Evolutionary conservation across 2,888 invertebrate genomes (phyloP), one percentile per base, ranked within the genome.

Genomic region (Anticlea derivata): DNA sequence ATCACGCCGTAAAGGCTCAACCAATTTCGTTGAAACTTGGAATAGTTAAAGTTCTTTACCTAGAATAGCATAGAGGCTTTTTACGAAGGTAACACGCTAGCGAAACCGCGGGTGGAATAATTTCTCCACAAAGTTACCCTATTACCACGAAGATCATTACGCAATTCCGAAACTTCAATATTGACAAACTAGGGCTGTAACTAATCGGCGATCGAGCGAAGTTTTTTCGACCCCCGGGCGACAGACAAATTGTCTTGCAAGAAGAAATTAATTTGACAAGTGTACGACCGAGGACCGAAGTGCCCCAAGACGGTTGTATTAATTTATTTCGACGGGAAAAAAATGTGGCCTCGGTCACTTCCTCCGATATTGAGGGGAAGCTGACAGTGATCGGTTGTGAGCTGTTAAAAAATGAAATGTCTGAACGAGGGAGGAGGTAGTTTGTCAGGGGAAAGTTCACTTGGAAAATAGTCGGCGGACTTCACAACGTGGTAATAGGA

Each of bases 251-350:
- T 82, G 89, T 87, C 86, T 87, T 83, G 80, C 81, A 77, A 83
- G 85, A 80, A 84, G 82, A 88, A 89, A 90, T 90, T 90, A 90
- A 90, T 90, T 90, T 90, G 90, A 89, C 89, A 87, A 87, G 85
- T 84, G 73, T 70, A 70, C 71, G 63, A 64, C 63, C 78, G 48
- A 47, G 27, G 66, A 65, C 66, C 77, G 45, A 45, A 49, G 48
- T 53, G 77, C 78, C 84, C 83, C 86, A 64, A 74, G 89, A 83
- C 85, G 85, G 79, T 75, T 73, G 82, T 85, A 86, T 86, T 89
- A 80, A 88, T 90, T 90, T 88, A 85, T 86, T 86, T 85, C 78
- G 85, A 86, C 88, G 77, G 80, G 86, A 80, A 89, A 87, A n/a
- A 88, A 88, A 88, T 89, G 85, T 78, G 79, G 79, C 65, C 65